Conservation (phyloP, 2,888 invertebrate genomes). For the Xestia xanthographa region DNA sequence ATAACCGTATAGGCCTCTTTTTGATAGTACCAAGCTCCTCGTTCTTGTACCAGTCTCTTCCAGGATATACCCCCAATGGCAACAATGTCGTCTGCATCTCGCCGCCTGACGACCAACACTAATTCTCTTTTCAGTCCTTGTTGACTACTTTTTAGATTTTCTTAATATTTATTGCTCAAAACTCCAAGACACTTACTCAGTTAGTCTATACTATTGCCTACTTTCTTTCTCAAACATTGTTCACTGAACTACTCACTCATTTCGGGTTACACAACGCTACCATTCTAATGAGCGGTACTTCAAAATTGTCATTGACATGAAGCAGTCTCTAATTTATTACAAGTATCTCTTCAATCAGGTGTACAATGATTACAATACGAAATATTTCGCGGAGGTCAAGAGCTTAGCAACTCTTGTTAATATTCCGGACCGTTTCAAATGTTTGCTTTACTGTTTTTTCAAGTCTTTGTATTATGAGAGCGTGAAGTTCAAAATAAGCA, state of each 20-base stretch:
- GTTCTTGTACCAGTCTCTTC: too few relatives aligned
- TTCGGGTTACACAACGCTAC: slow-evolving; percentile 27
- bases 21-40: too few relatives aligned
- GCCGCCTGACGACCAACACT: too few relatives aligned
- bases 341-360: slow-evolving; percentile 61
- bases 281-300: slow-evolving; percentile 43
- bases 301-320: slow-evolving; percentile 53
- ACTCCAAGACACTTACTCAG: not conserved
- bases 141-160: not conserved
- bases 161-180: not conserved
- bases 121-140: not conserved
- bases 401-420: slow-evolving; percentile 51
- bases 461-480: slow-evolving; percentile 53
- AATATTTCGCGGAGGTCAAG: slow-evolving; percentile 69
- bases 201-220: not conserved
- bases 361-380: slow-evolving; percentile 62
- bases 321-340: slow-evolving; percentile 55
- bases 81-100: too few relatives aligned
- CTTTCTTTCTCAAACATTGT: slow-evolving; percentile 19
- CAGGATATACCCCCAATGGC: too few relatives aligned
- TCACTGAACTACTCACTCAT: slow-evolving; percentile 27
- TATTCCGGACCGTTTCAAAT: slow-evolving; percentile 47
- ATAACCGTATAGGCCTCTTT: too few relatives aligned
- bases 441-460: slow-evolving; percentile 57
- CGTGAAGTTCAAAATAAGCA: slow-evolving; percentile 41